Conservation (phyloP, 2,888 invertebrate genomes). For the Yponomeuta plumbellus region DNA sequence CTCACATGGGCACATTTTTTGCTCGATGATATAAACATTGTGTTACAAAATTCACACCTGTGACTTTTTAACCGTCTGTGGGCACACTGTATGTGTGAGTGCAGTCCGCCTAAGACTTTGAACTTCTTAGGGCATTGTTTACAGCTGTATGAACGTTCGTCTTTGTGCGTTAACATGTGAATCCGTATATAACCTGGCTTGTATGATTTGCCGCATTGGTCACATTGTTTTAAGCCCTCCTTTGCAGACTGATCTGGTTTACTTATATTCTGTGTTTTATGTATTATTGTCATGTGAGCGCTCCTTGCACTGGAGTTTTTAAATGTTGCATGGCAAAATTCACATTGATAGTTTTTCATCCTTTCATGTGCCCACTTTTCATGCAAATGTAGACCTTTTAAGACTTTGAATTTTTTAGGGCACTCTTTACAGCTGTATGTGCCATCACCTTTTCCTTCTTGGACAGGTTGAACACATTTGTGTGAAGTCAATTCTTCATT, state of each 20-base stretch:
- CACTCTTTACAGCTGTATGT: conserved; percentile 55
- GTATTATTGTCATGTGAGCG: conserved; percentile 64
- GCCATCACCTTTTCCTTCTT: not conserved
- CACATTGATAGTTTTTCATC: conserved; percentile 65
- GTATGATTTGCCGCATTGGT: conserved; percentile 71
- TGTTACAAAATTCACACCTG: conserved; percentile 67
- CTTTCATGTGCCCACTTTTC: conserved; percentile 67
- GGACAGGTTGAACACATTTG: conserved; percentile 35
- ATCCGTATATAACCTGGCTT: conserved; percentile 64
- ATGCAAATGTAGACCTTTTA: conserved; percentile 63
- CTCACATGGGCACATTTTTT: conserved; percentile 63
- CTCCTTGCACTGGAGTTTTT: conserved; percentile 65
- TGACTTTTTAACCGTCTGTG: conserved; percentile 66
- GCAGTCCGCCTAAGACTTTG: conserved; percentile 63
- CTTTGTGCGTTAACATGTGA: conserved; percentile 67
- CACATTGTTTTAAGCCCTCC: conserved; percentile 51
- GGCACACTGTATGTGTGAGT: conserved; percentile 67
- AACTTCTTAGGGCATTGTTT: conserved; percentile 69
- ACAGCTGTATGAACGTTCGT: conserved; percentile 57
- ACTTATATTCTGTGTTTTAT: conserved; percentile 59
- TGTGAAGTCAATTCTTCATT: conserved; percentile 45
- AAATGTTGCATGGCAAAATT: conserved; percentile 66
- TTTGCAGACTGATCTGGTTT: not conserved
- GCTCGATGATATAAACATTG: conserved; percentile 66
- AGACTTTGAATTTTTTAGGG: conserved; percentile 69